A percentile compares a stretch with the other conserved stretches of the same genome.
phyloP scores from a whole-genome alignment of 2,888 invertebrate genomes.

The Hirtodrosophila alboralis region DNA sequence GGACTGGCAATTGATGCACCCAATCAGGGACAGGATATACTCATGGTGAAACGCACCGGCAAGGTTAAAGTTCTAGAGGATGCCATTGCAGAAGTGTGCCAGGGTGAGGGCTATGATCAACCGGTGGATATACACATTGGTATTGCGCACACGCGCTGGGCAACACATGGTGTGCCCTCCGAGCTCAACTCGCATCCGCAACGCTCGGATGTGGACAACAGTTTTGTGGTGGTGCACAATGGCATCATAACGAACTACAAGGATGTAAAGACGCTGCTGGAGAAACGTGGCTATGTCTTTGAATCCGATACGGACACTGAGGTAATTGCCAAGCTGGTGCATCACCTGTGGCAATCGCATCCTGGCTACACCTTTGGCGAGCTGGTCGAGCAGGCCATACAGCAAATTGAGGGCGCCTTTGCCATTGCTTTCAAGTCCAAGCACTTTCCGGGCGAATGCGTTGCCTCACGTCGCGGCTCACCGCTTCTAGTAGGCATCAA shows the following conservation, averaged over 20 bases:
- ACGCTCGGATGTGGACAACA: conserved; percentile 92
- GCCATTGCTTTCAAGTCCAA: conserved; percentile 98
- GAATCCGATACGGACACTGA: conserved; percentile 99
- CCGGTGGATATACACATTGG: conserved; percentile 94
- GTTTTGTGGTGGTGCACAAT: conserved; percentile 96
- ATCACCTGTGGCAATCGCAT: conserved; percentile 95
- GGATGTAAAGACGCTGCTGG: conserved; percentile 93
- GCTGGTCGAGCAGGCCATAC: conserved; percentile 96
- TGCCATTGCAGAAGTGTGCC: conserved; percentile 88
- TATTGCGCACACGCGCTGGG: conserved; percentile 99
- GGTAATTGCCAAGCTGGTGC: conserved; percentile 97
- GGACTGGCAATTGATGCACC: conserved; percentile 93
- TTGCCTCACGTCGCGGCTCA: conserved; percentile 96
- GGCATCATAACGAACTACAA: conserved; percentile 99
- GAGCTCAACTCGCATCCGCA: conserved; percentile 98
- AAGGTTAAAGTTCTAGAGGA: conserved; percentile 96
- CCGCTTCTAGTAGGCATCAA: conserved; percentile 99
- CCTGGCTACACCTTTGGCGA: conserved; percentile 96
- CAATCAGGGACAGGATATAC: conserved; percentile 89
- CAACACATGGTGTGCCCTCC: conserved; percentile 98
- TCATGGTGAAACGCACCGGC: conserved; percentile 92
- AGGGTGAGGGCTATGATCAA: conserved; percentile 87
- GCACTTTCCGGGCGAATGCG: conserved; percentile 97
- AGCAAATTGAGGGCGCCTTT: conserved; percentile 99
- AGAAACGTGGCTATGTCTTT: conserved; percentile 94